phyloP scores from a whole-genome alignment of 1,140 invertebrate genomes.

The Drosophila sulfurigaster region DNA sequence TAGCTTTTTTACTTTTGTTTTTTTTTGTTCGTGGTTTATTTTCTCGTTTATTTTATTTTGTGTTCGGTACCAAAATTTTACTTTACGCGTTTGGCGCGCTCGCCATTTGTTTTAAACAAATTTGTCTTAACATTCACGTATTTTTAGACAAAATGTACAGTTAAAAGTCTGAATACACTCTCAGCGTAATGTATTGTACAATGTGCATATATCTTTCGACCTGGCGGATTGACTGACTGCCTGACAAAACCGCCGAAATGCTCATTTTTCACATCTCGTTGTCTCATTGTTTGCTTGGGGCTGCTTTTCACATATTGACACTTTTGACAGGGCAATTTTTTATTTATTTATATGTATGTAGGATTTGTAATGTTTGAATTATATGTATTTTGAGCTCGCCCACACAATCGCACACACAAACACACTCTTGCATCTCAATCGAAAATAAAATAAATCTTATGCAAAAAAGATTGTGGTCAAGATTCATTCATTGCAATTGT shows the following conservation, averaged over 20 bases:
- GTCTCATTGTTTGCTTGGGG: conserved; percentile 42
- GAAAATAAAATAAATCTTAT: conserved; percentile 48
- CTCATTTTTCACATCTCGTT: conserved; percentile 66
- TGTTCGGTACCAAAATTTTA: conserved; percentile 27
- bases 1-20: conserved; percentile 18
- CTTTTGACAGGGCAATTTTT: conserved; percentile 68
- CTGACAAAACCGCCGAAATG: conserved; percentile 46
- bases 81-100: conserved; percentile 41
- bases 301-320: conserved; percentile 62
- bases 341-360: conserved; percentile 34
- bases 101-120: conserved; percentile 63
- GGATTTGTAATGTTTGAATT: neutral
- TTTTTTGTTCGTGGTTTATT: conserved; percentile 10
- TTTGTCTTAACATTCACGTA: conserved; percentile 56
- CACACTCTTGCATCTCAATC: conserved; percentile 12
- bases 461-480: conserved; percentile 28
- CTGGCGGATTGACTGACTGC: conserved; percentile 21
- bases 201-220: conserved; percentile 21
- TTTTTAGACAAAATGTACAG: conserved; percentile 66
- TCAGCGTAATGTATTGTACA: conserved; percentile 19
- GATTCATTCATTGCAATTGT: conserved; percentile 47
- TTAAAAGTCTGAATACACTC: conserved; percentile 34
- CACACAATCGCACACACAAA: conserved; percentile 1
- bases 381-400: conserved; percentile 11
- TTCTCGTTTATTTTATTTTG: conserved; percentile 28